These are phyloP conservation scores for Drosophila kikkawai DNA, from an alignment of 1,140 invertebrate species.

Conservation along the genomic window DNA sequence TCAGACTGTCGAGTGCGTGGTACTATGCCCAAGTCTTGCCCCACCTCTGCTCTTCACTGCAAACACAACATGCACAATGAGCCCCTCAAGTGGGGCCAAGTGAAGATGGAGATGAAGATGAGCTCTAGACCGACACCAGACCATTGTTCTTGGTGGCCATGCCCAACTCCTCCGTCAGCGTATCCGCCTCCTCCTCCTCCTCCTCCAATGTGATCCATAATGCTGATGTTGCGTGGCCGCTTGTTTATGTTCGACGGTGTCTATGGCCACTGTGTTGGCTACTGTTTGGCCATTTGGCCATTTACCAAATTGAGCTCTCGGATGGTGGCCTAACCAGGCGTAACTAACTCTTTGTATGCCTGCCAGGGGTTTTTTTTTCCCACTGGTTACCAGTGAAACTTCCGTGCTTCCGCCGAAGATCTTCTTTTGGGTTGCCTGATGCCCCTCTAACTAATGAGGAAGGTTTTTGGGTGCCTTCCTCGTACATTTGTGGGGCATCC, in stretches of 20 bases:
- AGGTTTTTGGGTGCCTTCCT: slow-evolving; percentile 36
- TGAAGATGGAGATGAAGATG: slow-evolving; percentile 57
- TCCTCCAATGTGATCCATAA: slow-evolving; percentile 28
- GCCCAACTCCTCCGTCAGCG: slow-evolving; percentile 7
- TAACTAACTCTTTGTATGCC: slow-evolving; percentile 59
- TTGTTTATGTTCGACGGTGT: slow-evolving; percentile 66
- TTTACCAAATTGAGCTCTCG: slow-evolving; percentile 72
- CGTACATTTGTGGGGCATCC: slow-evolving; percentile 72
- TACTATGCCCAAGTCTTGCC: slow-evolving; percentile 30
- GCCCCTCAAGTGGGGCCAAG: slow-evolving; percentile 59
- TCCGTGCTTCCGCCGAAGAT: slow-evolving; percentile 63
- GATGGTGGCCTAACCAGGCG: slow-evolving; percentile 67
- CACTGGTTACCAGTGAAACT: slow-evolving; percentile 50
- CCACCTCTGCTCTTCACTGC: background rate
- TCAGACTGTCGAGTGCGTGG: slow-evolving; percentile 72
- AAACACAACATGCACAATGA: slow-evolving; percentile 67
- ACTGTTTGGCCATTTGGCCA: slow-evolving; percentile 48
- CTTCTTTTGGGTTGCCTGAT: slow-evolving; percentile 16
- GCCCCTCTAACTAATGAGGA: slow-evolving; percentile 28
- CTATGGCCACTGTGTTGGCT: slow-evolving; percentile 24
- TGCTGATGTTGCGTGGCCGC: slow-evolving; percentile 69
- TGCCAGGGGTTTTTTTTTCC: slow-evolving; percentile 18
- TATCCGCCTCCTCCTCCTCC: slow-evolving; percentile 22
- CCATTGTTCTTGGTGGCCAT: slow-evolving; percentile 68
- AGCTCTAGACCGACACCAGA: slow-evolving; percentile 49